Evolutionary conservation across 2,888 invertebrate genomes (phyloP).

Genomic region (Hymenopus coronatus): DNA sequence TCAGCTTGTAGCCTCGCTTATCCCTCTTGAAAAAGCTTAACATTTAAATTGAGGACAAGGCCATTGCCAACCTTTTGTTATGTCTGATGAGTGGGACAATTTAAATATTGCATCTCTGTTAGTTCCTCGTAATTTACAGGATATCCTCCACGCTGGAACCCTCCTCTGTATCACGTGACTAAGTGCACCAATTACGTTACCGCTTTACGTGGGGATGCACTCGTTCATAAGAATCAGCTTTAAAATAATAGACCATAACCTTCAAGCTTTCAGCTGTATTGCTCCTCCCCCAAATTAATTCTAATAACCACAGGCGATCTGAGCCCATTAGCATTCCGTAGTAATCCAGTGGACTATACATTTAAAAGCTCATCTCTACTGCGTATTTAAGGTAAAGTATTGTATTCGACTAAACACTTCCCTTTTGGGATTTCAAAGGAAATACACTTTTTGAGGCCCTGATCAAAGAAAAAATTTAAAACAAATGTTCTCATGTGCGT

Average conservation of each 20-base stretch:
- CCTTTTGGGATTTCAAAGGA: too few relatives aligned
- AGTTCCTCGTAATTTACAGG: background rate
- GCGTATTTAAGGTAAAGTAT: too few relatives aligned
- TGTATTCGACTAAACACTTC: too few relatives aligned
- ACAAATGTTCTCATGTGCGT: too few relatives aligned
- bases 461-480: too few relatives aligned
- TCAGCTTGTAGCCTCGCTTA: background rate
- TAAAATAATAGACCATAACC: background rate
- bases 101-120: background rate
- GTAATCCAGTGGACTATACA: too few relatives aligned
- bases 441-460: too few relatives aligned
- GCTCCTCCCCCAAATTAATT: too few relatives aligned
- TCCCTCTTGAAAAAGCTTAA: background rate
- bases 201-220: background rate
- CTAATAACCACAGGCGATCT: too few relatives aligned
- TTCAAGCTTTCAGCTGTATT: too few relatives aligned
- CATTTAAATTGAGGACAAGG: background rate
- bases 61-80: background rate
- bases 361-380: too few relatives aligned
- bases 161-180: background rate
- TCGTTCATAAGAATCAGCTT: background rate
- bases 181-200: background rate
- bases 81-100: background rate
- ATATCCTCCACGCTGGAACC: background rate
- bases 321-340: too few relatives aligned